Evolutionary conservation across 2,888 invertebrate species (phyloP).

Genomic region (Aleiodes testaceus): DNA sequence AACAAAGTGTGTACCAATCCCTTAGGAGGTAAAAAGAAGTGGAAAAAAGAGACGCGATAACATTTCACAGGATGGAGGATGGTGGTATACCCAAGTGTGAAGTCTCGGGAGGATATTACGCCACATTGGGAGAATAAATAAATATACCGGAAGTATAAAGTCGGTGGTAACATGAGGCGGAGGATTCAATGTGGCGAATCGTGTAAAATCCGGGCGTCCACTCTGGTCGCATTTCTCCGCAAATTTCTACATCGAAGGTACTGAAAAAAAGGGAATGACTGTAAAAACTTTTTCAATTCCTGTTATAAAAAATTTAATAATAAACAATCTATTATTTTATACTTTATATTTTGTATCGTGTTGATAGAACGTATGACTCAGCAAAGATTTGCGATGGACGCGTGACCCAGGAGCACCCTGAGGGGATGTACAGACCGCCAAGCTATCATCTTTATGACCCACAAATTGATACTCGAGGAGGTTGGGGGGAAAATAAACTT

Average conservation of each 20-base stretch:
- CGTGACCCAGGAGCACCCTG: slow-evolving; percentile 14
- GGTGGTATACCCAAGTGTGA: slow-evolving; percentile 29
- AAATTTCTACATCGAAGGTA: slow-evolving; percentile 5
- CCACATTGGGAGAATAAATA: slow-evolving; percentile 33
- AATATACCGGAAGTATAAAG: slow-evolving; percentile 26
- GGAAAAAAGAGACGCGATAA: slow-evolving; percentile 36
- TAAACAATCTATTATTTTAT: slow-evolving; percentile 10
- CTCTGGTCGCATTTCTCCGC: slow-evolving; percentile 12
- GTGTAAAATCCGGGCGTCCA: slow-evolving; percentile 3
- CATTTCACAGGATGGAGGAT: slow-evolving; percentile 27
- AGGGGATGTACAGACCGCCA: neutral
- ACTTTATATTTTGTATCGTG: slow-evolving; percentile 6
- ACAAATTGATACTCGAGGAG: slow-evolving; percentile 55
- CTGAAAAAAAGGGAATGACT: neutral
- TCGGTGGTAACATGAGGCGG: neutral
- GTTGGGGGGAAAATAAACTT: too few species aligned
- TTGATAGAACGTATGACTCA: slow-evolving; percentile 8
- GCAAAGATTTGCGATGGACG: slow-evolving; percentile 24
- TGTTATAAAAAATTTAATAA: neutral
- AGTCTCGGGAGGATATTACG: slow-evolving; percentile 37
- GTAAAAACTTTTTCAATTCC: neutral
- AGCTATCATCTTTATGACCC: slow-evolving; percentile 49
- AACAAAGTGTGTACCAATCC: slow-evolving; percentile 26
- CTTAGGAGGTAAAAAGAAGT: slow-evolving; percentile 10
- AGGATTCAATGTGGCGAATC: neutral